Conservation (phyloP, 2,888 invertebrate genomes). For the Ommatoiulus sabulosus region DNA sequence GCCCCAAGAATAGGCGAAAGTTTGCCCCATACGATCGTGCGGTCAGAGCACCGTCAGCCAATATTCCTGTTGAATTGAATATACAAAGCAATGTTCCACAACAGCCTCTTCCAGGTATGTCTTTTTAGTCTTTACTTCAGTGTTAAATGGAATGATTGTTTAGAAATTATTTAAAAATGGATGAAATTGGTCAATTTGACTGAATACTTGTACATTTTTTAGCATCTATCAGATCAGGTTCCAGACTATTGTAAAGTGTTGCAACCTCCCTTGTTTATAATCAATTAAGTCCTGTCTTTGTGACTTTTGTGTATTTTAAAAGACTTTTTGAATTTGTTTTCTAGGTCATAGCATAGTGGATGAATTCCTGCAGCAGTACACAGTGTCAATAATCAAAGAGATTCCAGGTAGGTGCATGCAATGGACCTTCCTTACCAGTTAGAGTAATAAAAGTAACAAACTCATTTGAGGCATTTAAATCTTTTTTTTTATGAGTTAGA, state of each 20-base stretch:
- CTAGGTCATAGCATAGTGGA: constrained; percentile 31
- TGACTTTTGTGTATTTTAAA: background rate
- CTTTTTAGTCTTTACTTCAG: background rate
- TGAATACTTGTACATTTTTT: no score
- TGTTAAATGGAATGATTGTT: no score
- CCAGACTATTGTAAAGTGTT: no score
- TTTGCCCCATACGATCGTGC: background rate
- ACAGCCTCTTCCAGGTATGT: constrained; percentile 14
- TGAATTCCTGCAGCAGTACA: background rate
- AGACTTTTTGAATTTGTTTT: background rate
- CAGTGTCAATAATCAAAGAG: constrained; percentile 13
- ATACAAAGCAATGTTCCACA: background rate
- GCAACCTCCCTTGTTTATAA: no score
- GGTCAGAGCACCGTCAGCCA: background rate
- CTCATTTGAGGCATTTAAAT: no score
- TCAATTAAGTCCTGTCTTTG: no score
- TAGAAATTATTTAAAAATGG: no score
- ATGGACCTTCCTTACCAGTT: no score
- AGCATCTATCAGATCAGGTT: no score
- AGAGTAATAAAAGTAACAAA: no score
- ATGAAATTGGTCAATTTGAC: no score
- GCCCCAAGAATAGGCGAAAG: background rate
- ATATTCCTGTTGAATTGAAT: background rate
- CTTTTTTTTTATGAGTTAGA: no score
- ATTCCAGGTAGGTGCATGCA: background rate